phyloP scores from a whole-genome alignment of 2,113 vertebrate genomes.

The Phodopus roborovskii region DNA sequence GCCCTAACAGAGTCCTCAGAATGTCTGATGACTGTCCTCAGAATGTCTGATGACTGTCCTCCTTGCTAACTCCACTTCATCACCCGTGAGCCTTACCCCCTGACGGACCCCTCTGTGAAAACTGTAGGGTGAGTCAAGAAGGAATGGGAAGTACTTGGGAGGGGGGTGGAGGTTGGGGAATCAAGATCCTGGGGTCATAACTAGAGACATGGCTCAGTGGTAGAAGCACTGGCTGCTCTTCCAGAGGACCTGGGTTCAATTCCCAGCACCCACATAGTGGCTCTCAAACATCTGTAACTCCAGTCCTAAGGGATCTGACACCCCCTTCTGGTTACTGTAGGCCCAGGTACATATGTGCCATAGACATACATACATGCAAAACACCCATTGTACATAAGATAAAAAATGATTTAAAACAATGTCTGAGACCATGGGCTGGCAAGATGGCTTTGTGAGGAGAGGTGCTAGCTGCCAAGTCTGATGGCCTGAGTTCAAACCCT shows the following conservation, averaged over 20 bases:
- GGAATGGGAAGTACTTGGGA: neutral
- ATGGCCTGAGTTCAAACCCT: neutral
- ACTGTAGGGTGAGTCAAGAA: slow-evolving; percentile 28
- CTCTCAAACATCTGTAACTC: neutral
- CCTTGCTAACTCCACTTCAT: neutral
- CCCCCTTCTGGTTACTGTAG: neutral
- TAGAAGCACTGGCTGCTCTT: neutral
- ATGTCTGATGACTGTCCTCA: neutral
- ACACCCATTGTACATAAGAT: too few relatives aligned
- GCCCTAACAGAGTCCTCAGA: neutral
- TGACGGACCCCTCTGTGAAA: neutral
- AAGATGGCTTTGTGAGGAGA: neutral
- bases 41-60: neutral
- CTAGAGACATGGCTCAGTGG: neutral
- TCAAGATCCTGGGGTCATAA: neutral
- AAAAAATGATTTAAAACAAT: neutral
- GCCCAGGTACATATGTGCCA: too few relatives aligned
- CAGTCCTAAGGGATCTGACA: neutral
- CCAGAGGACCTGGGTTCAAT: neutral
- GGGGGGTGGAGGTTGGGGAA: too few relatives aligned
- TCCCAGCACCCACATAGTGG: neutral
- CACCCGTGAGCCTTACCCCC: neutral
- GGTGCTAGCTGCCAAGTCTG: neutral
- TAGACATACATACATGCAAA: neutral
- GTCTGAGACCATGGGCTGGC: neutral